Conservation (phyloP, 2,113 vertebrate species). For the Microcebus ravelobensis region DNA sequence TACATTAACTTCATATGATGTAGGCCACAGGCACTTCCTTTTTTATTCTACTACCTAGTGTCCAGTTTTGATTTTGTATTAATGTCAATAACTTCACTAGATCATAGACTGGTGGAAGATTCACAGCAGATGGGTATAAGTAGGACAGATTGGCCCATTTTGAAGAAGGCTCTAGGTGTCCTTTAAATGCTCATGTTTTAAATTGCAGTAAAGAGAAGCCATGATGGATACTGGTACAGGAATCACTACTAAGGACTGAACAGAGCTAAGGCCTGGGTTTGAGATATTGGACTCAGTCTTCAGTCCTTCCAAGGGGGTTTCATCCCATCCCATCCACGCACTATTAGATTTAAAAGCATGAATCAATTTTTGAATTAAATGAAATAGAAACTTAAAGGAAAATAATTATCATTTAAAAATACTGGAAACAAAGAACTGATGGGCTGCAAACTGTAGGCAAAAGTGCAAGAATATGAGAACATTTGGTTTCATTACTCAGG, state of each 20-base stretch:
- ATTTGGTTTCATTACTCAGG: slow-evolving; percentile 51
- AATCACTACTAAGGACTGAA: not conserved
- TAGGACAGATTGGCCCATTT: not conserved
- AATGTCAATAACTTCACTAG: not conserved
- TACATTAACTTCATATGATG: not conserved
- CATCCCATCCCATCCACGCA: not conserved
- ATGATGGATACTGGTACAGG: not conserved
- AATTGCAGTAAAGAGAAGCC: slow-evolving; percentile 26
- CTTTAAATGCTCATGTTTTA: slow-evolving; percentile 7
- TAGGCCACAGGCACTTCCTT: not conserved
- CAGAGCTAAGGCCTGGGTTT: not conserved
- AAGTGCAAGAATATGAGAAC: not conserved
- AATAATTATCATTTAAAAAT: not conserved
- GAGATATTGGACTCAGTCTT: not conserved
- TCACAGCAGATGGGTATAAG: not conserved
- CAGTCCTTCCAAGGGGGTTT: not conserved
- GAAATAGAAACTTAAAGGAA: slow-evolving; percentile 1
- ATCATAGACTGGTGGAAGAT: not conserved
- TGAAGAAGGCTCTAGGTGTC: not conserved
- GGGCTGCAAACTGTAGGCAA: not conserved
- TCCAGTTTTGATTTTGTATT: not conserved
- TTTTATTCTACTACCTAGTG: not conserved
- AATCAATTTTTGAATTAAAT: not conserved
- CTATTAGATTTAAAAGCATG: not conserved
- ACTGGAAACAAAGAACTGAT: not conserved